Evolutionary conservation across 2,888 invertebrate genomes (phyloP).

Genomic region (Resseliella maxima): DNA sequence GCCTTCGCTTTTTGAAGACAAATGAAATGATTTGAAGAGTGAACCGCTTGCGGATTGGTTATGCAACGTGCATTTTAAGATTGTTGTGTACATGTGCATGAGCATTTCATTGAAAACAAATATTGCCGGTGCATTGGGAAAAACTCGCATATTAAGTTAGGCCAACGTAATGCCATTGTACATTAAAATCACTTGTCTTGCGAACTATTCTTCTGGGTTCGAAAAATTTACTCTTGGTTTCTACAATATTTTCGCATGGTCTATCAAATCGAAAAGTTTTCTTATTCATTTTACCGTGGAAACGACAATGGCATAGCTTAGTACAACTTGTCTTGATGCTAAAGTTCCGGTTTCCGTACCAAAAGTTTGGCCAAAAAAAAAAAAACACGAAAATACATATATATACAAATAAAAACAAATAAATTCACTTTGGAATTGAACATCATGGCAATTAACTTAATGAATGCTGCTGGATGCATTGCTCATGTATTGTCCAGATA

Average conservation of each 20-base stretch:
- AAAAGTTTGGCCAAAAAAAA: background rate
- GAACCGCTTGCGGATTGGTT: background rate
- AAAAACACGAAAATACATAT: background rate
- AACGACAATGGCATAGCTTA: background rate
- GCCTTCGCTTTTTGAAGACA: background rate
- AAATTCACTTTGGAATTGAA: conserved; percentile 35
- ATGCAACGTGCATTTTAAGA: background rate
- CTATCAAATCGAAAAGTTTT: conserved; percentile 13
- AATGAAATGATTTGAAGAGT: background rate
- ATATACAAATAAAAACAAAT: background rate
- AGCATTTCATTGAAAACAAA: background rate
- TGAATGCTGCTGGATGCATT: conserved; percentile 2
- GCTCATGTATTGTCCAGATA: background rate
- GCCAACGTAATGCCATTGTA: conserved; percentile 7
- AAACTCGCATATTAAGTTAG: background rate
- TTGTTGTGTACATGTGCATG: background rate
- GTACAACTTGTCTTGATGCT: background rate
- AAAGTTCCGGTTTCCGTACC: background rate
- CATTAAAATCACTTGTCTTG: background rate
- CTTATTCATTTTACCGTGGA: background rate
- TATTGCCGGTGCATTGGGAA: background rate
- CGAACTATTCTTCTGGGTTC: background rate
- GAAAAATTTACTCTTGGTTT: background rate
- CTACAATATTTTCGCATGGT: background rate
- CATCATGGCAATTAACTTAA: conserved; percentile 51